Base-by-base conservation (phyloP, 2,797 vertebrate genomes). In the Peromyscus nudipes region DNA sequence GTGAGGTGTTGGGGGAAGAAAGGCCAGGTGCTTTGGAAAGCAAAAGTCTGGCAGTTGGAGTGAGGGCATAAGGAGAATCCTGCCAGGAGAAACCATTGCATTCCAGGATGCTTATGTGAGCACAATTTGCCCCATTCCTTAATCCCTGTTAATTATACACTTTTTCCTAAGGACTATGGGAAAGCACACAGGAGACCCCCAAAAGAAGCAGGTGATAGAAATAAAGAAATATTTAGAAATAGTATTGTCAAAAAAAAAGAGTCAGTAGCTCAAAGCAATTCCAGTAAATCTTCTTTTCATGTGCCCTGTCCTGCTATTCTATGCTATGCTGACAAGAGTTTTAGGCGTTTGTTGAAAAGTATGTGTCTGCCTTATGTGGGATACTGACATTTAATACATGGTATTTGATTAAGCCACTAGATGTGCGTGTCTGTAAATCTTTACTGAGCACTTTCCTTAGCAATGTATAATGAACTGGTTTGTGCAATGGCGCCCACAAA, bases 381-480 rank as follows among this genome's bases (percentile, higher is more conserved):
- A 89, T 43, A 79, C 23, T 88, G 95, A 92, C 64, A 83, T 27
- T 65, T 46, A 46, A 73, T 57, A 94, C 34, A 73, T 13, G n/a
- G 17, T 43, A 37, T 25, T 0, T 83, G 71, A 80, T 89, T 92
- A 95, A 95, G 67, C 60, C 80, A 75, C 27, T 71, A 10, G 43
- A 1, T 75, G 4, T 87, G 17, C n/a, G n/a, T 94, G 1, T 13
- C 65, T 84, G n/a, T 21, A 52, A 89, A 3, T 84, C 31, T 92
- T 83, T 75, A 80, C 16, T n/a, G n/a, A 96, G 3, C 65, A 60
- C 81, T 94, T 65, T 92, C 60, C 85, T 69, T 69, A 73, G 37
- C 40, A 97, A 85, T 97, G 96, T 69, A 31, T 82, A 96, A 86
- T 67, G 60, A 90, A 89, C 9, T 57, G 65, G 65, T 88, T 73